Conservation (phyloP, 2,113 vertebrate genomes). For the Centropus unirufus region DNA sequence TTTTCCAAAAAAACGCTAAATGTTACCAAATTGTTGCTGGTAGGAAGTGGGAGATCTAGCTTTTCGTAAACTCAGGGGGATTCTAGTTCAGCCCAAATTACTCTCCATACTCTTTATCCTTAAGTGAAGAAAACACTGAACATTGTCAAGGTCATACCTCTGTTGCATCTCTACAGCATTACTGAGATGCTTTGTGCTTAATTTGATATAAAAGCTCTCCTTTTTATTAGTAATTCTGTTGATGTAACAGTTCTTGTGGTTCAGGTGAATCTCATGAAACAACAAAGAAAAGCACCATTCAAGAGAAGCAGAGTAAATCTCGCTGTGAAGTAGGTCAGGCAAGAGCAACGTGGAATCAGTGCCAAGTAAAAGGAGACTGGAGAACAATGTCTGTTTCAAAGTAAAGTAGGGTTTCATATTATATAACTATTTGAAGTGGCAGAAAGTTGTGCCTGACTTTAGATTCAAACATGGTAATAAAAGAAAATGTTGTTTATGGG, state of each 20-base stretch:
- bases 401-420: not conserved
- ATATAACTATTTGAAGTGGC: not conserved
- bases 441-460: not conserved
- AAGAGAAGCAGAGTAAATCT: not conserved
- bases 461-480: not conserved
- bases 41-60: not conserved
- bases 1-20: not conserved
- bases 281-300: not conserved
- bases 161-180: not conserved
- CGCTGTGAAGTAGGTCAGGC: not conserved
- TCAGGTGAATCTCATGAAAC: not conserved
- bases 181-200: not conserved
- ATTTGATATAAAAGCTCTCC: not conserved
- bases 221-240: not conserved
- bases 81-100: not conserved
- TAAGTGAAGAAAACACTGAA: not conserved
- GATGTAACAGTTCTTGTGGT: not conserved
- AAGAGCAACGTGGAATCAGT: not conserved
- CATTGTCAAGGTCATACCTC: not conserved
- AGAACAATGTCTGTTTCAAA: not conserved
- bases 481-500: not conserved
- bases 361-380: not conserved
- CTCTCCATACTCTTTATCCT: not conserved
- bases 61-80: not conserved
- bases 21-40: not conserved